Evolutionary conservation across 2,888 invertebrate genomes (phyloP).

Genomic region (Chloroclysta siterata): DNA sequence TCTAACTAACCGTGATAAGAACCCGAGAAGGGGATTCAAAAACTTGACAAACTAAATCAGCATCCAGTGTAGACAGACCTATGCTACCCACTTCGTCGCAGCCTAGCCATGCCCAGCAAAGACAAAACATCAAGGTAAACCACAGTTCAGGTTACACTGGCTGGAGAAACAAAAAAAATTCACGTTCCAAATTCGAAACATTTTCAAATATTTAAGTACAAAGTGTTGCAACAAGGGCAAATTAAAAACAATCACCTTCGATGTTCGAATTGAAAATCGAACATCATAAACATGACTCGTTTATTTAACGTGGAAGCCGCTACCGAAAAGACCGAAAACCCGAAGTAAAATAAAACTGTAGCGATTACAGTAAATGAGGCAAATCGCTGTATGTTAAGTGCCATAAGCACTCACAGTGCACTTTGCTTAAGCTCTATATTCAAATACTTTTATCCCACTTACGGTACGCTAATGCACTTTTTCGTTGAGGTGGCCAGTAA

Average conservation of each 20-base stretch:
- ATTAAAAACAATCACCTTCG: conserved; percentile 55
- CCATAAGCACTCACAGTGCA: conserved; percentile 73
- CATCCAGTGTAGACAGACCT: conserved; percentile 57
- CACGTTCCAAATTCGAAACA: conserved; percentile 39
- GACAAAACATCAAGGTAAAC: conserved; percentile 40
- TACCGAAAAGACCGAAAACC: conserved; percentile 46
- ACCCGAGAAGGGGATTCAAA: conserved; percentile 65
- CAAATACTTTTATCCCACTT: conserved; percentile 81
- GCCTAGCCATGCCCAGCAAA: conserved; percentile 12
- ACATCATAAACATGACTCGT: conserved; percentile 53
- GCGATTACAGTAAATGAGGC: conserved; percentile 74
- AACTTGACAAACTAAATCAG: conserved; percentile 67
- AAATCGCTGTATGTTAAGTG: conserved; percentile 75
- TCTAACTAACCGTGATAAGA: conserved; percentile 79
- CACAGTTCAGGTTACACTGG: conserved; percentile 41
- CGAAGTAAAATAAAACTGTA: conserved; percentile 62
- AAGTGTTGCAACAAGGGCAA: conserved; percentile 42
- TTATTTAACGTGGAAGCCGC: conserved; percentile 52
- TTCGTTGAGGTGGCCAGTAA: conserved; percentile 76
- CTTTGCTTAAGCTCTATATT: conserved; percentile 79
- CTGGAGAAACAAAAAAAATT: conserved; percentile 41
- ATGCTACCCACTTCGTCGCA: conserved; percentile 31
- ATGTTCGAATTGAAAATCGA: conserved; percentile 56
- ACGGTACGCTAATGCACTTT: conserved; percentile 80
- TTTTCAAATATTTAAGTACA: conserved; percentile 36